phyloP scores from a whole-genome alignment of 2,888 invertebrate genomes.

The Thyatira batis region DNA sequence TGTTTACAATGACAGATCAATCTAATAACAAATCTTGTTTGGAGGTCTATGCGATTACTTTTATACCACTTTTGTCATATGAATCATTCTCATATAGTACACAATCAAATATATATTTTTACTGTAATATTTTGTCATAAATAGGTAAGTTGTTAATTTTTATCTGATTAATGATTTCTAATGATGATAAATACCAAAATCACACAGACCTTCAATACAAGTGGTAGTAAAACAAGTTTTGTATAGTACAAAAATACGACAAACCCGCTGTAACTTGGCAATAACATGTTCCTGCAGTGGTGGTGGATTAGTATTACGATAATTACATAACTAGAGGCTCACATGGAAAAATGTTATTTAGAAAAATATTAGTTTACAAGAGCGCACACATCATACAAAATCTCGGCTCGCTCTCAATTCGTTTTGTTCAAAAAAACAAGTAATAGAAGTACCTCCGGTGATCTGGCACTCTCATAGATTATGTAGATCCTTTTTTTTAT shows the following conservation, averaged over 20 bases:
- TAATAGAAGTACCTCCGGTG: conserved; percentile 65
- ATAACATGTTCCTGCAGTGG: conserved; percentile 63
- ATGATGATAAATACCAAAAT: no score
- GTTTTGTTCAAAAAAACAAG: conserved; percentile 33
- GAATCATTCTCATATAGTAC: no score
- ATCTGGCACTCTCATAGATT: conserved; percentile 71
- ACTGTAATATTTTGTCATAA: not conserved
- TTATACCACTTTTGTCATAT: no score
- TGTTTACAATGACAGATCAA: conserved; percentile 73
- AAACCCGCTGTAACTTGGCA: conserved; percentile 60
- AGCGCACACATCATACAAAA: conserved; percentile 9
- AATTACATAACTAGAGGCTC: conserved; percentile 39
- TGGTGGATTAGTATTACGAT: conserved; percentile 55
- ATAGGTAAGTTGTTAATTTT: not conserved
- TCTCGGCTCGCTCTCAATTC: conserved; percentile 31
- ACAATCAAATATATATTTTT: no score
- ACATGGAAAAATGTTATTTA: conserved; percentile 28
- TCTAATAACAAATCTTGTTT: conserved; percentile 56
- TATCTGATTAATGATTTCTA: not conserved
- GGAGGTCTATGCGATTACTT: conserved; percentile 66
- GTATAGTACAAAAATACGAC: conserved; percentile 50
- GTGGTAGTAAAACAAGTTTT: conserved; percentile 52
- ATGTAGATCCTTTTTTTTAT: conserved; percentile 63
- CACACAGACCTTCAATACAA: conserved; percentile 61
- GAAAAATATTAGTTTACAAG: conserved; percentile 7